These are phyloP conservation scores for Phenganax marumi DNA, from an alignment of 92 coral and sea anemone genomes.

Conservation along the genomic window DNA sequence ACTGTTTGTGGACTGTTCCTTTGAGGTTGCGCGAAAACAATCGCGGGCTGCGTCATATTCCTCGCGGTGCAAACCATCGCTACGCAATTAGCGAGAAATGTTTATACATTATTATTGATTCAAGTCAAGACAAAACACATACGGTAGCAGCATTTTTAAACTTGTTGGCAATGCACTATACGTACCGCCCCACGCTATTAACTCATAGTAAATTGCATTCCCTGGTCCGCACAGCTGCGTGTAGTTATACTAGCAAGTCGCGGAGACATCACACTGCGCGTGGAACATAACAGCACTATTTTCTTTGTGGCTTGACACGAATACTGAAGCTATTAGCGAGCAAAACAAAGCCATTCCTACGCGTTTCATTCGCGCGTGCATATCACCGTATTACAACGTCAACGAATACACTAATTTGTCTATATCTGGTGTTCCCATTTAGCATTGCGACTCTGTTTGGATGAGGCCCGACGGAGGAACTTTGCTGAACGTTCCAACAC, in stretches of 20 bases:
- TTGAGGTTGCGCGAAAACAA: too few species aligned
- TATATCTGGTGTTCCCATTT: not conserved
- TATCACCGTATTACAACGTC: not conserved
- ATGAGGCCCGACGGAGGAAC: conserved; percentile 36
- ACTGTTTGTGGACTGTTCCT: too few species aligned
- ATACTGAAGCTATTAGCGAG: not conserved
- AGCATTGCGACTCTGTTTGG: conserved; percentile 8
- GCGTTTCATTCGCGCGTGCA: not conserved
- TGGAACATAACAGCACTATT: not conserved
- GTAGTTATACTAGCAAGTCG: too few species aligned
- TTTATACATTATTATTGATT: too few species aligned
- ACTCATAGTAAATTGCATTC: conserved; percentile 1
- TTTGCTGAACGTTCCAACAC: conserved; percentile 15
- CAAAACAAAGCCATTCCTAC: not conserved
- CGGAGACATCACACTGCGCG: not conserved
- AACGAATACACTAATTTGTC: not conserved
- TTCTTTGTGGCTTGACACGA: not conserved
- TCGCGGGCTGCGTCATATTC: too few species aligned
- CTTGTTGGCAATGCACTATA: not conserved
- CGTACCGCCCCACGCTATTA: not conserved
- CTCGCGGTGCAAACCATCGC: too few species aligned
- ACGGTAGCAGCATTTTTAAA: not conserved
- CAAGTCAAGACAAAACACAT: not conserved
- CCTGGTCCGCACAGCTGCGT: not conserved
- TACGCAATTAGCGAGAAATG: too few species aligned